Percentiles rank a stretch among this genome's conserved stretches.
Conservation (phyloP, 2,888 invertebrate genomes). For the Meandrusa payeni region DNA sequence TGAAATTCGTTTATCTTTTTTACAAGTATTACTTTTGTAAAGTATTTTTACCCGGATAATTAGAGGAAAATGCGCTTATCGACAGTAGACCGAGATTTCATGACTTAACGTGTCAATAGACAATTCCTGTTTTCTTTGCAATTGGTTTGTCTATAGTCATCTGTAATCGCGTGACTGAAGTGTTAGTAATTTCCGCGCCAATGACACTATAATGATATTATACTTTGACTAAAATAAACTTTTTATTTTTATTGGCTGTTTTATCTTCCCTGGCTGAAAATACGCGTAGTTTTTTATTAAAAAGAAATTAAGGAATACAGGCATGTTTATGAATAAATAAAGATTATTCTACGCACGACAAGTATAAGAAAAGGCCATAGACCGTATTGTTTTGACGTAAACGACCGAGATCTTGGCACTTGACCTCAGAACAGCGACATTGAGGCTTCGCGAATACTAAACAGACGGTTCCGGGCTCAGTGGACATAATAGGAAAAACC, state of each 20-base stretch:
- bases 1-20: too few relatives aligned
- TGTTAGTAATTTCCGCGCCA: constrained; percentile 4
- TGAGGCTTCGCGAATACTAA: constrained; percentile 21
- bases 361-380: too few relatives aligned
- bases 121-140: constrained; percentile 9
- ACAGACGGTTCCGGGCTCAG: constrained; percentile 18
- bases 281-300: too few relatives aligned
- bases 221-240: too few relatives aligned
- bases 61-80: constrained; percentile 5
- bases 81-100: too few relatives aligned
- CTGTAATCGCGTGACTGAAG: constrained; percentile 6
- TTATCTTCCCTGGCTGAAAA: too few relatives aligned
- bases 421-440: constrained; percentile 25
- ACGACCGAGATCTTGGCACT: constrained; percentile 24
- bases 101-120: constrained; percentile 7
- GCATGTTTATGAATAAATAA: too few relatives aligned
- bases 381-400: constrained; percentile 10
- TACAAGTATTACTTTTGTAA: too few relatives aligned
- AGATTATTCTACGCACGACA: too few relatives aligned
- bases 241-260: too few relatives aligned
- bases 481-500: constrained; percentile 15
- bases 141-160: constrained; percentile 6
- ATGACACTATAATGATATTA: not conserved
- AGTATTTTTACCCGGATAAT: too few relatives aligned
- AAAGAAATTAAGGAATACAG: too few relatives aligned